A percentile compares a stretch with the other conserved stretches of the same genome.
Evolutionary conservation across 2,888 invertebrate species (phyloP).

Genomic region (Acanthosepion lycidas): DNA sequence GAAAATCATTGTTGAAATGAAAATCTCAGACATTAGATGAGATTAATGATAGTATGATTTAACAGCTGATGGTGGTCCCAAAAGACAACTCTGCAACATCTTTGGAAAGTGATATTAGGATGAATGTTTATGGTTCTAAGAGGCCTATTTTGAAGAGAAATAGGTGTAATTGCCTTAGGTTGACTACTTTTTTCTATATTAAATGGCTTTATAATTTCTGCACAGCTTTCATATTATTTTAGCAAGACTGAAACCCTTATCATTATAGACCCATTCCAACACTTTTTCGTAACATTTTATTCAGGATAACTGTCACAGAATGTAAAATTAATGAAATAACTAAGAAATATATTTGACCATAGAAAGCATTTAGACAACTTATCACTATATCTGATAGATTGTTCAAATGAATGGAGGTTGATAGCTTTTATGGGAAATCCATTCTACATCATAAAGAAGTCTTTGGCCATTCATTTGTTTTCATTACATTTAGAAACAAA

Average conservation of each 20-base stretch:
- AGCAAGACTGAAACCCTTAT: background rate
- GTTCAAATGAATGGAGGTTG: background rate
- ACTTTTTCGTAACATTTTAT: background rate
- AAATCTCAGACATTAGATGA: no score
- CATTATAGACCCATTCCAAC: background rate
- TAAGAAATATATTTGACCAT: background rate
- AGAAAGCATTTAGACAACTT: background rate
- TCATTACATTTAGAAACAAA: background rate
- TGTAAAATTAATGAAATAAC: background rate
- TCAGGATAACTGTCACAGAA: background rate
- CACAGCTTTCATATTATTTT: no score
- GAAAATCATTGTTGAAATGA: no score
- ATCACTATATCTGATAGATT: background rate
- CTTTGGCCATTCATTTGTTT: conserved; percentile 16
- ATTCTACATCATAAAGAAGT: background rate
- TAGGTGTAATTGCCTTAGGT: no score
- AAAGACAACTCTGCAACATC: no score
- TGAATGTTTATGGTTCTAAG: no score
- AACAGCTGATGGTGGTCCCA: no score
- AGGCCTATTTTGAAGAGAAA: no score
- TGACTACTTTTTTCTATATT: no score
- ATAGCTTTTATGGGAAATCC: background rate
- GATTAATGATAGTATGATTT: no score
- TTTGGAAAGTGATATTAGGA: no score
- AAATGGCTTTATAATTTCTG: no score